A percentile compares a stretch with the other conserved stretches of the same genome.
Conservation (phyloP, 2,113 vertebrate species). For the Calypte anna region DNA sequence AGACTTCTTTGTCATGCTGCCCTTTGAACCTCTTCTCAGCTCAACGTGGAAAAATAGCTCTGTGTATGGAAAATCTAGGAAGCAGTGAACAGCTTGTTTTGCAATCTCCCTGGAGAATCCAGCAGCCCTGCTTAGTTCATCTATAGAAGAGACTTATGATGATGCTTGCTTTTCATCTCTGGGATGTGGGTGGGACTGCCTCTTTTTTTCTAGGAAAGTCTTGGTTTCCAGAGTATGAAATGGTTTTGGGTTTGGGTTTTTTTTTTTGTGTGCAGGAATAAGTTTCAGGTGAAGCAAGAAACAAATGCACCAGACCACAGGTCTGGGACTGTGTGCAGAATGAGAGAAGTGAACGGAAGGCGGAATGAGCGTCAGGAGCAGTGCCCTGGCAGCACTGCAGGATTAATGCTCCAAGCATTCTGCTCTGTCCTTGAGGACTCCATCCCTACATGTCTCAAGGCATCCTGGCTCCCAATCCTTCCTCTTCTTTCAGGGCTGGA, state of each 20-base stretch:
- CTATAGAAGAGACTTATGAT: background rate
- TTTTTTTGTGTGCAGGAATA: background rate
- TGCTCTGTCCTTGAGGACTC: background rate
- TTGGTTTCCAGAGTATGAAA: background rate
- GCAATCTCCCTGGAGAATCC: background rate
- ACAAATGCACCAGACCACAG: background rate
- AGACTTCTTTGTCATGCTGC: background rate
- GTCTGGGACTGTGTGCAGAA: background rate
- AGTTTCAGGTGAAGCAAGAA: background rate
- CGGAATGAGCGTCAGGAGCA: background rate
- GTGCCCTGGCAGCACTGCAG: background rate
- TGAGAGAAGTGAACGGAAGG: no score
- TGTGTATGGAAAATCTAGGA: background rate
- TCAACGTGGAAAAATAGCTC: background rate
- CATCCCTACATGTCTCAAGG: fast-evolving
- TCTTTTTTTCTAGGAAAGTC: background rate
- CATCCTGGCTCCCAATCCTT: background rate
- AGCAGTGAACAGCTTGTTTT: background rate
- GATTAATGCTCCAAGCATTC: background rate
- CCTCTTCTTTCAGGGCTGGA: background rate
- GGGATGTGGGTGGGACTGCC: background rate
- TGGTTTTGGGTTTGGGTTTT: background rate
- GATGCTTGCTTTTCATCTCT: background rate
- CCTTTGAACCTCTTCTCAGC: background rate
- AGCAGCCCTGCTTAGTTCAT: background rate